Evolutionary conservation across 53 echinoderm and acorn worm species (phyloP), one percentile per base, ranked within the genome.

Genomic region (Patiria pectinifera): DNA sequence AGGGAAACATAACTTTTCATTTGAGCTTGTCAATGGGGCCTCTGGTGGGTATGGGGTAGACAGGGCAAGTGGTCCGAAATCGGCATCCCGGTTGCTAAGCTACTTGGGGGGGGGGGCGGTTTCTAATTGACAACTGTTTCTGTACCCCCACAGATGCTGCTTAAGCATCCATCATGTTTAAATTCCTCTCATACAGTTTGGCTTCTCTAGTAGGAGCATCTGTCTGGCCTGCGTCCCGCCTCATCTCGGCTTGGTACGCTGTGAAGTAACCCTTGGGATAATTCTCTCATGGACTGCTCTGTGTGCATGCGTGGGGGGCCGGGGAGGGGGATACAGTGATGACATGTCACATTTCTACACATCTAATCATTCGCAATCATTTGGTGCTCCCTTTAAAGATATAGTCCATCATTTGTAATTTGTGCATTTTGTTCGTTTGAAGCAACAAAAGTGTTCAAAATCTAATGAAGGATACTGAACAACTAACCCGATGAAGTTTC

Each of bases 21-120:
- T 74, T 25, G 21, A n/a, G 21, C 74, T 74, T 74, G 4, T 74
- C 74, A 74, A 74, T 10, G 4, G 22, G 15, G 74, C 11, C 22
- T 74, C 74, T 74, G 24, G 74, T 23, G 24, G 24, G 21, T 21
- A 74, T 74, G 24, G 4, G 79, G 21, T 11, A 47, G 15, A 78
- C 14, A 46, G 46, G 79, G 45, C 79, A 78, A 78, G 47, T 11
- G 79, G 45, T 44, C 47, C 45, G 1, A 78, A 78, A 78, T 78
- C 47, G 47, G 79, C 47, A 78, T 6, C 79, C 18, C 44, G 79
- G 79, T 78, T 78, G 79, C 79, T 78, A 47, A 78, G 79, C 47
- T 78, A 78, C 79, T 53, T 53, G 53, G 53, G 53, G 2, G 53
- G 49, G 6, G 53, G 53, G 43, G 79, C 2, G 46, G 79, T 78